phyloP scores from a whole-genome alignment of 2,888 invertebrate genomes.

The Ormyrus labotus region DNA sequence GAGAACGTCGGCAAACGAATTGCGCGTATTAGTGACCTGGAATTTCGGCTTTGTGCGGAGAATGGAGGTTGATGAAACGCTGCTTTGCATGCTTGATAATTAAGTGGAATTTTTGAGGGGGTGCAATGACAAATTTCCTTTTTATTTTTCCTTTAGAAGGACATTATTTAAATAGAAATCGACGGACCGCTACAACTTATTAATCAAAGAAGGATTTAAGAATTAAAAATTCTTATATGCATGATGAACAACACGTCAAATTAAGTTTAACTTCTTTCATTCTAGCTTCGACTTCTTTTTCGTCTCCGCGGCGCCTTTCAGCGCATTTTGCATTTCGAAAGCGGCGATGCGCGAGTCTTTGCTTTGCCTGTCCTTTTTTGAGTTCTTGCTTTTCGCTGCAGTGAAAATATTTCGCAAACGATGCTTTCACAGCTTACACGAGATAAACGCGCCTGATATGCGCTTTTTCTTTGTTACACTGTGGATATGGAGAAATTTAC shows the following conservation, averaged over 20 bases:
- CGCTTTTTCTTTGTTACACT: background rate
- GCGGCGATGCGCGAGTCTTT: constrained; percentile 13
- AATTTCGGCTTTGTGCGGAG: too few species aligned
- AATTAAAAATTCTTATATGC: too few species aligned
- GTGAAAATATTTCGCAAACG: constrained; percentile 13
- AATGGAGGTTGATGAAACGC: too few species aligned
- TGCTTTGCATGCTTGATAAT: too few species aligned
- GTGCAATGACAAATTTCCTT: too few species aligned
- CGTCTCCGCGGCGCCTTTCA: background rate
- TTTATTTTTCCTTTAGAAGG: too few species aligned
- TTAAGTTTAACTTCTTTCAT: too few species aligned
- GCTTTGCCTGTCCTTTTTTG: background rate
- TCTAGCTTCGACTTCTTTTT: background rate
- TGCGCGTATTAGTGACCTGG: background rate
- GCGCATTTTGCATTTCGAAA: background rate
- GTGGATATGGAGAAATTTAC: constrained; percentile 3
- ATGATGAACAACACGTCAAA: too few species aligned
- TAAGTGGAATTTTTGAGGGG: too few species aligned
- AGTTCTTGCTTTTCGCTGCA: background rate
- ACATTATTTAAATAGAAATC: too few species aligned
- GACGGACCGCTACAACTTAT: too few species aligned
- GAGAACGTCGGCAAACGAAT: background rate
- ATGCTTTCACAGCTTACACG: background rate
- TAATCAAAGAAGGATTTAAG: too few species aligned
- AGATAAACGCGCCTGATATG: background rate